A percentile compares a stretch with the other conserved stretches of the same genome.
phyloP scores from a whole-genome alignment of 2,888 invertebrate species.

The Danaus chrysippus region DNA sequence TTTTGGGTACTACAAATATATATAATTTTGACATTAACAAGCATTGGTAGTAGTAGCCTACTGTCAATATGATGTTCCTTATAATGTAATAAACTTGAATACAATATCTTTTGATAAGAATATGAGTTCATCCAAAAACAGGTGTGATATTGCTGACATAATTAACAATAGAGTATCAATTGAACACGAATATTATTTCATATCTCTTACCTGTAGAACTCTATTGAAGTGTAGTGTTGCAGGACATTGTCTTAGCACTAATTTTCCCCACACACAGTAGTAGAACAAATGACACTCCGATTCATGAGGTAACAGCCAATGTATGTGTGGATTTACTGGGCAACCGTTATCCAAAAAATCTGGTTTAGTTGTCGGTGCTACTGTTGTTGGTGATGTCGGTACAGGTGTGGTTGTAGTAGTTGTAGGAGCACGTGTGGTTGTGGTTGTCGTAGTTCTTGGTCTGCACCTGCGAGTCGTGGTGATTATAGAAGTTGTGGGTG shows the following conservation, averaged over 20 bases:
- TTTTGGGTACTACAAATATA: too few relatives aligned
- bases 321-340: constrained; percentile 51
- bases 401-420: background rate
- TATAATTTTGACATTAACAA: too few relatives aligned
- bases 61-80: too few relatives aligned
- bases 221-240: constrained; percentile 51
- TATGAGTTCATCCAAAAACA: too few relatives aligned
- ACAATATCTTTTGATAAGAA: too few relatives aligned
- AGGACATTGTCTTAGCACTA: constrained; percentile 44
- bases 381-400: constrained; percentile 24
- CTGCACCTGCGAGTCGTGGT: constrained; percentile 15
- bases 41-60: too few relatives aligned
- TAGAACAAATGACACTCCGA: constrained; percentile 57
- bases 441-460: background rate
- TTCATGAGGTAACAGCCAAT: constrained; percentile 58
- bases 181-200: background rate
- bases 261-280: constrained; percentile 59
- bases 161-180: background rate
- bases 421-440: constrained; percentile 1
- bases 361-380: constrained; percentile 22
- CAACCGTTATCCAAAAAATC: constrained; percentile 58
- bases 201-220: constrained; percentile 45
- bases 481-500: constrained; percentile 23
- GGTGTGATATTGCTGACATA: too few relatives aligned
- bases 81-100: too few relatives aligned